phyloP scores from a whole-genome alignment of 2,888 invertebrate genomes.

The Synergus gifuensis region DNA sequence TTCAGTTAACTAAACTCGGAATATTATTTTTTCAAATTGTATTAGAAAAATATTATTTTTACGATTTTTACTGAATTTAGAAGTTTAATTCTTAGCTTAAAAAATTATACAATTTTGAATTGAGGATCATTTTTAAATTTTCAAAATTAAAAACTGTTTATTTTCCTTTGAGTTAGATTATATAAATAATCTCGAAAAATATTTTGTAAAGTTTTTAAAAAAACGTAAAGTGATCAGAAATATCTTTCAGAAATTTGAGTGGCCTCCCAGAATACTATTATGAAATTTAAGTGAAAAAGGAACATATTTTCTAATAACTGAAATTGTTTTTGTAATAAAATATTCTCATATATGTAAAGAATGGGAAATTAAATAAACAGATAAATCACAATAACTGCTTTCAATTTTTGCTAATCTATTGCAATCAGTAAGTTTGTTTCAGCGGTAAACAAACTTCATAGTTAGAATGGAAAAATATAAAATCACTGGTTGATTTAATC shows the following conservation, averaged over 20 bases:
- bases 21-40: background rate
- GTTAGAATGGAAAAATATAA: background rate
- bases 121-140: too few species aligned
- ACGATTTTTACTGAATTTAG: background rate
- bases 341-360: background rate
- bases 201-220: too few species aligned
- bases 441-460: background rate
- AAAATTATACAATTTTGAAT: too few species aligned
- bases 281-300: background rate
- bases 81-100: background rate
- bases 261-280: background rate
- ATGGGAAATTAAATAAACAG: background rate
- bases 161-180: too few species aligned
- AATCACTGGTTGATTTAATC: background rate
- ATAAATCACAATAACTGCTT: background rate
- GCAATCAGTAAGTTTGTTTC: background rate
- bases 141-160: too few species aligned
- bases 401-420: background rate
- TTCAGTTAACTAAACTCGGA: background rate
- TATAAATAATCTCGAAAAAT: too few species aligned
- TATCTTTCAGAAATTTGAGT: too few species aligned
- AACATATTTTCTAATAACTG: background rate
- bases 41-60: background rate
- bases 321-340: background rate
- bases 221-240: too few species aligned